Conservation (phyloP, 2,113 vertebrate species). For the Hyla sarda region DNA sequence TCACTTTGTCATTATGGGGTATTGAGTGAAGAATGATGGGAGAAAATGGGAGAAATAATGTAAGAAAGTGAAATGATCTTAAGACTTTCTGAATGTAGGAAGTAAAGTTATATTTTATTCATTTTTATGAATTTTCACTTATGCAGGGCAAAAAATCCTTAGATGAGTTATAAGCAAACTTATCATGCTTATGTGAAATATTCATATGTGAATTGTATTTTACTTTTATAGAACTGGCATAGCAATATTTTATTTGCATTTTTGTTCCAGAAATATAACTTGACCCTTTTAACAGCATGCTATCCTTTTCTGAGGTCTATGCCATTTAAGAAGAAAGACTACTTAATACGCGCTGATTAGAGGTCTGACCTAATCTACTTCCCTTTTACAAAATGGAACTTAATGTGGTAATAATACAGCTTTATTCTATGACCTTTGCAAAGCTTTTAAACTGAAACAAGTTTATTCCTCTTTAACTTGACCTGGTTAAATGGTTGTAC, state of each 20-base stretch:
- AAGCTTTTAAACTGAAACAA: slow-evolving; percentile 47
- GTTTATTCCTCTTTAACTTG: slow-evolving; percentile 46
- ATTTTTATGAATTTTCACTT: slow-evolving; percentile 20
- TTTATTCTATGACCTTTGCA: slow-evolving; percentile 47
- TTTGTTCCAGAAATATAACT: slow-evolving; percentile 27
- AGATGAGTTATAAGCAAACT: background rate
- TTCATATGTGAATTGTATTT: slow-evolving; percentile 16
- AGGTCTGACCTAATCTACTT: slow-evolving; percentile 53
- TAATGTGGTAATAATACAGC: slow-evolving; percentile 52
- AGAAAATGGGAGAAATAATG: too few species aligned
- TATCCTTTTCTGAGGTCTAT: slow-evolving; percentile 38
- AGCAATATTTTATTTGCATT: slow-evolving; percentile 46
- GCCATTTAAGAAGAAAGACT: slow-evolving; percentile 51
- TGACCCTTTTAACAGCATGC: slow-evolving; percentile 42
- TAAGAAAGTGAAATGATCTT: too few species aligned
- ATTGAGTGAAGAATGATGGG: too few species aligned
- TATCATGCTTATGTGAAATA: slow-evolving; percentile 20
- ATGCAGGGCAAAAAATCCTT: background rate
- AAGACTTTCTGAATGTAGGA: too few species aligned
- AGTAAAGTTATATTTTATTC: slow-evolving; percentile 26
- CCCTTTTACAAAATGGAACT: slow-evolving; percentile 45
- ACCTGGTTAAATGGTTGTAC: slow-evolving; percentile 46
- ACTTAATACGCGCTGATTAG: slow-evolving; percentile 50
- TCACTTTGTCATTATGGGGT: too few species aligned
- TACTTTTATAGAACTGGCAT: slow-evolving; percentile 7